Base-by-base conservation (phyloP, 2,797 vertebrate genomes). In the Menidia menidia region DNA sequence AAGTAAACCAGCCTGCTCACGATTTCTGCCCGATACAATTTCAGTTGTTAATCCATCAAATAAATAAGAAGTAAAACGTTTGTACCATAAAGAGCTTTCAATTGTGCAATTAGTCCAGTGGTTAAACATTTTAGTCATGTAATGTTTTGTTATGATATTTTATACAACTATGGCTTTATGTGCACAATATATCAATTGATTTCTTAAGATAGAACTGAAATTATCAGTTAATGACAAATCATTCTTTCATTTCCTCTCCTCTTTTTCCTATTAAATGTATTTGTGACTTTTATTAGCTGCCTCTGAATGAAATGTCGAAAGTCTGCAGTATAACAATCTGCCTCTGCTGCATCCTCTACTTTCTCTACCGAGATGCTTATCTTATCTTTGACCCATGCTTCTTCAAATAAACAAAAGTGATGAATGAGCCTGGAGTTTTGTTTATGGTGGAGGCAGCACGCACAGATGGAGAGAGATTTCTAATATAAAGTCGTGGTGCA, bases 371-470 rank as follows among this genome's bases (percentile, higher is more conserved):
- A 75, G 67, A 80, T 71, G 50, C 50, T 75, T 52, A 71, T 81
- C 48, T 73, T 56, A 73, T 82, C 70, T 63, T 30, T 64, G 52
- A 81, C 19, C 52, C 3, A 12, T 58, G 58, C 53, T 47, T 79
- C 61, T 73, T 75, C 70, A 81, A 72, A 84, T 79, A 86, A 84
- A 76, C 82, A 79, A 58, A 70, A 68, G 61, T 77, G 77, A 81
- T 76, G 60, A 77, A 84, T 80, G 65, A 72, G 75, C 52, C 63
- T 65, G 51, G 41, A 13, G 45, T 42, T 57, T 57, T 71, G 56
- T 64, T 62, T 43, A 48, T 65, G 60, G 9, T 71, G 60, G 44
- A 45, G 65, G 50, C 39, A 30, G 42, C 25, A 14, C 56, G 69
- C 68, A 73, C 58, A 53, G 65, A 81, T 39, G 63, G 50, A 19